Base-by-base conservation (phyloP, 2,113 vertebrate species). In the Dicrurus megarhynchus region DNA sequence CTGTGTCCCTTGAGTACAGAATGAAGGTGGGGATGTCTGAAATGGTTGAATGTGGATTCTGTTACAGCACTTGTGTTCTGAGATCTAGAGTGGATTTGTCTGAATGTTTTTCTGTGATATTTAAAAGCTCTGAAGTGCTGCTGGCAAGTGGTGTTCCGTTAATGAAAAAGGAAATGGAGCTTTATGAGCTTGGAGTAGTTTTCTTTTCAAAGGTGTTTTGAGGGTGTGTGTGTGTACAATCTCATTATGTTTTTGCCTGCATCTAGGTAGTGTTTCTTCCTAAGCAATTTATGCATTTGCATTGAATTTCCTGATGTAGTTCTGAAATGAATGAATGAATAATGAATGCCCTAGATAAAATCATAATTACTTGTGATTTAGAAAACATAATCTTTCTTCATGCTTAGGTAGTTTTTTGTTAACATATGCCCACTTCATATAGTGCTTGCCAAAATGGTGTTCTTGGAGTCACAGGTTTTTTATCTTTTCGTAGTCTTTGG, bases 91-190 rank as follows among this genome's bases (percentile, higher is more conserved):
- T 20, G 37, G 52, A 10, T 88, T 89, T 84, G 39, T 71, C 60
- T 82, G 65, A 42, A n/a, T 76, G 74, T 83, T 88, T 28, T 47
- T 55, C 60, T 86, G 59, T 84, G 87, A 64, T 81, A 16, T 27
- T 90, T 77, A 63, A 95, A 92, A 92, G 83, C 68, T 57, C 42
- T 41, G 56, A 89, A 89, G 80, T 92, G 86, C 93, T 97, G 64
- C 59, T 95, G 86, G 83, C 64, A 63, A 92, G 67, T 63, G 33
- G 26, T 42, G 23, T 35, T 93, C 49, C 81, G 33, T 80, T 89
- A 95, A 92, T 89, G 80, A 89, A 63, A 74, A 92, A 70, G 33
- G 42, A 75, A 88, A 71, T 44, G 32, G 68, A 60, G 47, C 79
- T 94, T 80, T 83, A 76, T 76, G 68, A 69, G 80, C 56, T 84